A percentile compares a stretch with the other conserved stretches of the same genome.
phyloP scores from a whole-genome alignment of 2,113 vertebrate genomes.

The Accipiter virgatus region DNA sequence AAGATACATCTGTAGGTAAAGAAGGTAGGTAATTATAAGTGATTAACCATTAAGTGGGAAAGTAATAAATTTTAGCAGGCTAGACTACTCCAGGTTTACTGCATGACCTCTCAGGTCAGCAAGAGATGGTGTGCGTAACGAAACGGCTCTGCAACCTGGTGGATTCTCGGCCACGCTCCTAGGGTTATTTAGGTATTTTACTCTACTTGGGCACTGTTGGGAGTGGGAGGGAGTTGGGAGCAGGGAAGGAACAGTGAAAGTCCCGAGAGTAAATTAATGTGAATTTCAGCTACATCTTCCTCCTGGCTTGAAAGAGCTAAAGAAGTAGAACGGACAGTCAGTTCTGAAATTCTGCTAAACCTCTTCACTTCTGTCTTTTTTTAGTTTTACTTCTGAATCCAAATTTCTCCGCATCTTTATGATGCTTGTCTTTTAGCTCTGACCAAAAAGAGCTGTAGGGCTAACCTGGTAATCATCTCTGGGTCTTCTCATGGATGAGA shows the following conservation, averaged over 20 bases:
- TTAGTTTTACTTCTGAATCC: not conserved
- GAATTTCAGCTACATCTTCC: not conserved
- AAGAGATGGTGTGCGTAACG: rapidly evolving
- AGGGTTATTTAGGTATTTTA: not conserved
- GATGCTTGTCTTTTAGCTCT: not conserved
- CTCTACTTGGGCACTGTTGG: not conserved
- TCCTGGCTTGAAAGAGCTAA: not conserved
- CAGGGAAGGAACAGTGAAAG: not conserved
- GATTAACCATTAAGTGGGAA: not conserved
- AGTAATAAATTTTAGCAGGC: not conserved
- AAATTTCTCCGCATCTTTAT: not conserved
- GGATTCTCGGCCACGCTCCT: not conserved
- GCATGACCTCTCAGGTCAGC: not conserved
- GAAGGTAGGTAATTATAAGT: not conserved
- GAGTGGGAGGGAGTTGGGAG: not conserved
- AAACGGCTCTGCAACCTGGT: not conserved
- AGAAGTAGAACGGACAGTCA: not conserved
- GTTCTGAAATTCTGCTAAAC: not conserved
- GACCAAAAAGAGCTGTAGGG: not conserved
- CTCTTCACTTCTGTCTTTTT: not conserved
- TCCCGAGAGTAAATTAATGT: not conserved
- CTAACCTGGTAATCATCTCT: not conserved
- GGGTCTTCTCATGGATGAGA: not conserved
- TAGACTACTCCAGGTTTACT: not conserved
- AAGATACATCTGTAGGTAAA: not conserved